phyloP scores from a whole-genome alignment of 2,888 invertebrate genomes.

The Tiphia femorata region DNA sequence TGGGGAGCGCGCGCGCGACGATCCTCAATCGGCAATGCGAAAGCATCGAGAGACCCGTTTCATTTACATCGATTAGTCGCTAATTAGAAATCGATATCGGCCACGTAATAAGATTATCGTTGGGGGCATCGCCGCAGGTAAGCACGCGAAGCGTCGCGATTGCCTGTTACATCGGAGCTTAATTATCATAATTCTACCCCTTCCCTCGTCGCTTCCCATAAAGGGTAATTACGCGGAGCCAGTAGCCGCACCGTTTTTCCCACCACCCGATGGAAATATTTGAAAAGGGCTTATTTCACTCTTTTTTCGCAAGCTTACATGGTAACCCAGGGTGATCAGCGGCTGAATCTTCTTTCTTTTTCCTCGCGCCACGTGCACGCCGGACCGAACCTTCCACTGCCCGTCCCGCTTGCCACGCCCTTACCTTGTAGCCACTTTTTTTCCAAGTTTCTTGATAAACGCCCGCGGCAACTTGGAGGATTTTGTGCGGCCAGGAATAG shows the following conservation, averaged over 20 bases:
- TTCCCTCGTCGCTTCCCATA: not conserved
- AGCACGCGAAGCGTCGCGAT: too few relatives aligned
- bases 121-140: too few relatives aligned
- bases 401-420: not conserved
- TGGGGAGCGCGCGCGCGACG: not conserved
- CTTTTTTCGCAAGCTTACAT: not conserved
- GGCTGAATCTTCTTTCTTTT: not conserved
- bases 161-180: too few relatives aligned
- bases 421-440: constrained; percentile 6
- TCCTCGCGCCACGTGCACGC: not conserved
- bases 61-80: too few relatives aligned
- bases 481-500: constrained; percentile 20
- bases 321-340: not conserved
- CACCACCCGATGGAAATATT: not conserved
- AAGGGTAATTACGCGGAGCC: too few relatives aligned
- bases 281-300: not conserved
- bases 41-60: too few relatives aligned
- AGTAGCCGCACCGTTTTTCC: not conserved
- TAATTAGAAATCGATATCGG: too few relatives aligned
- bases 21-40: constrained; percentile 3
- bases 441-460: constrained; percentile 31
- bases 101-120: too few relatives aligned
- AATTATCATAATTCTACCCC: too few relatives aligned
- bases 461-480: constrained; percentile 25
- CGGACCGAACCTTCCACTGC: too few relatives aligned